Base-by-base conservation (phyloP, 2,113 vertebrate genomes). In the Steatornis caripensis region DNA sequence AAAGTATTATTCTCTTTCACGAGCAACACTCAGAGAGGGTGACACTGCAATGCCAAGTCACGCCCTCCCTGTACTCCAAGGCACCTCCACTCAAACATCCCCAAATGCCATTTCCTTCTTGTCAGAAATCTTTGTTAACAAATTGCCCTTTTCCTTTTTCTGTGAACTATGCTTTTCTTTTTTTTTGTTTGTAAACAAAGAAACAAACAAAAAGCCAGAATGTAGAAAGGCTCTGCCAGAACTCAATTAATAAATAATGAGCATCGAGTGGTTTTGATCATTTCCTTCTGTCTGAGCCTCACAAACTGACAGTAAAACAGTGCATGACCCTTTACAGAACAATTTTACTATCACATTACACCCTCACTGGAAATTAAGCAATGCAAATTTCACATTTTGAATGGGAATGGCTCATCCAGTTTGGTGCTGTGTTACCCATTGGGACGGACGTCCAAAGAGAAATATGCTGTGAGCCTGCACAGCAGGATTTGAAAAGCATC, bases 241-340 rank as follows among this genome's bases (percentile, higher is more conserved):
- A 95, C 70, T 89, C 94, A 95, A 93, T 96, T 95, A 96, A 97
- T 95, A 96, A 97, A 93, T 95, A 96, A 96, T 21, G 15, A 92
- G 88, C 87, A 94, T 68, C 2, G 12, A 94, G 83, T 87, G 88
- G 0, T 97, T 96, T 69, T 89, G 58, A 95, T 93, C 62, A 96
- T 92, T 95, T 96, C 92, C 92, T 95, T 96, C 92, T 92, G 88
- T 66, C 80, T 84, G 64, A 96, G 89, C 37, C 68, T 89, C 65
- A 90, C 60, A 91, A 81, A 92, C 78, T 81, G 78, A 96, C 87
- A 90, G 91, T 58, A 93, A 75, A 89, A 71, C 51, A 94, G 72
- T 0, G 1, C 75, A 86, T 81, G 93, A 94, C 91, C 89, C 88
- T 85, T 79, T 53, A 55, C 43, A 78, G 82, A 94, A 81, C 9